These are phyloP conservation scores for Excalfactoria chinensis DNA, from an alignment of 2,113 vertebrate genomes.

Conservation along the genomic window DNA sequence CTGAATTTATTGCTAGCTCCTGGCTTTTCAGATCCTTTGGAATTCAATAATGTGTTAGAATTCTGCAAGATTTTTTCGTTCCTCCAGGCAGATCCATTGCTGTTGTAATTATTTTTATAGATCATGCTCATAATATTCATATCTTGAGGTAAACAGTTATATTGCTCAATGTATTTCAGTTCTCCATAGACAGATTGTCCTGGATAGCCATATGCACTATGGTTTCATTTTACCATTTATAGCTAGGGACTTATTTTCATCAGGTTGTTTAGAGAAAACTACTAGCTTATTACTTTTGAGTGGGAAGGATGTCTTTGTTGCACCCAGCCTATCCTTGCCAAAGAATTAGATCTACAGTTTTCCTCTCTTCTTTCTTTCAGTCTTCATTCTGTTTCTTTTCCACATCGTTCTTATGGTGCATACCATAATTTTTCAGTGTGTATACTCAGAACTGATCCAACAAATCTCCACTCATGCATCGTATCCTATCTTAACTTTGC, in stretches of 20 bases:
- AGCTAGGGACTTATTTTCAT: background rate
- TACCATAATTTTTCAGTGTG: background rate
- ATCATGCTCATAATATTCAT: background rate
- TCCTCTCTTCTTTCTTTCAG: background rate
- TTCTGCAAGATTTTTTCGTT: background rate
- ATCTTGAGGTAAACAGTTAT: background rate
- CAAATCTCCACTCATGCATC: background rate
- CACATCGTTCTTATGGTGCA: fast-evolving
- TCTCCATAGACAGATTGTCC: background rate
- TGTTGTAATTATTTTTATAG: background rate
- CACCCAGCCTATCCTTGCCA: background rate
- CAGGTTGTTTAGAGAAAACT: background rate
- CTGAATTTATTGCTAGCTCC: background rate
- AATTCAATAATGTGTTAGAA: background rate
- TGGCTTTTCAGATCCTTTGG: background rate
- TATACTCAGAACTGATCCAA: background rate
- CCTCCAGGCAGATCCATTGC: background rate
- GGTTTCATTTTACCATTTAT: background rate
- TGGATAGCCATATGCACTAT: background rate
- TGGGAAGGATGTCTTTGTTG: background rate
- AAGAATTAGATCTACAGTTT: background rate
- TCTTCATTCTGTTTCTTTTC: background rate
- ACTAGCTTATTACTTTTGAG: background rate
- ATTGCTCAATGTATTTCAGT: background rate
- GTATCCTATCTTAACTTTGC: background rate